Evolutionary conservation across 2,797 vertebrate genomes (phyloP).

Genomic region (Craterocephalus amniculus): DNA sequence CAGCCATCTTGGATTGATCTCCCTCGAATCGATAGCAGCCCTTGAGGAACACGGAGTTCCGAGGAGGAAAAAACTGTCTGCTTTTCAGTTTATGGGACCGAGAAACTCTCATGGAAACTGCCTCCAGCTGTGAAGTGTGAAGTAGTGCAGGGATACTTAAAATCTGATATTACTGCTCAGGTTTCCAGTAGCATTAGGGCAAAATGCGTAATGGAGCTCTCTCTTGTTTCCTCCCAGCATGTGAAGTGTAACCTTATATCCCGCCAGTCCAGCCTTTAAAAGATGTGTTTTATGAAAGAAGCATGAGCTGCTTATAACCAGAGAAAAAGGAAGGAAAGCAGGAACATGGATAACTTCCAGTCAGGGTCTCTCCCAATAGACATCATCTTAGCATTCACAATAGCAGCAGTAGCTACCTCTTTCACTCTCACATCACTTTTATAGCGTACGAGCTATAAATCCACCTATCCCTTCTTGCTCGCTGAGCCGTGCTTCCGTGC

Average conservation of each 20-base stretch:
- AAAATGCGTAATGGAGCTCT: constrained; percentile 35
- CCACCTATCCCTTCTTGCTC: constrained; percentile 57
- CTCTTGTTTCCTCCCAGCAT: constrained; percentile 33
- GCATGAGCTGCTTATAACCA: constrained; percentile 15
- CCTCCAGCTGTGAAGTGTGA: constrained; percentile 69
- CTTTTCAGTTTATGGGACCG: constrained; percentile 60
- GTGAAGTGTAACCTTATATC: constrained; percentile 25
- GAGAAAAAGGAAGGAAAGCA: constrained; percentile 7
- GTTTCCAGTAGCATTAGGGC: constrained; percentile 58
- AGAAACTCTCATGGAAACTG: constrained; percentile 63
- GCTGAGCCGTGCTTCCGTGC: constrained; percentile 57
- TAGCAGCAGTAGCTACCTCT: constrained; percentile 44
- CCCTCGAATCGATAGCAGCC: constrained; percentile 64
- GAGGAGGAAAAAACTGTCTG: constrained; percentile 57
- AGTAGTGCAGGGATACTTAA: constrained; percentile 56
- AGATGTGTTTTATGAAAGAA: constrained; percentile 30
- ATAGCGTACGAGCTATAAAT: constrained; percentile 65
- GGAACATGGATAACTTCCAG: constrained; percentile 48
- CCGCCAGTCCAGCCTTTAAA: constrained; percentile 13
- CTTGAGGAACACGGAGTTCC: constrained; percentile 55
- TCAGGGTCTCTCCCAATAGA: constrained; percentile 45
- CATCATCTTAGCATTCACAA: constrained; percentile 66
- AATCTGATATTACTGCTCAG: constrained; percentile 59
- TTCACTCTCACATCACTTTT: constrained; percentile 52
- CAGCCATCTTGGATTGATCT: constrained; percentile 67